phyloP scores from a whole-genome alignment of 2,888 invertebrate species.

The Amphipyra berbera region DNA sequence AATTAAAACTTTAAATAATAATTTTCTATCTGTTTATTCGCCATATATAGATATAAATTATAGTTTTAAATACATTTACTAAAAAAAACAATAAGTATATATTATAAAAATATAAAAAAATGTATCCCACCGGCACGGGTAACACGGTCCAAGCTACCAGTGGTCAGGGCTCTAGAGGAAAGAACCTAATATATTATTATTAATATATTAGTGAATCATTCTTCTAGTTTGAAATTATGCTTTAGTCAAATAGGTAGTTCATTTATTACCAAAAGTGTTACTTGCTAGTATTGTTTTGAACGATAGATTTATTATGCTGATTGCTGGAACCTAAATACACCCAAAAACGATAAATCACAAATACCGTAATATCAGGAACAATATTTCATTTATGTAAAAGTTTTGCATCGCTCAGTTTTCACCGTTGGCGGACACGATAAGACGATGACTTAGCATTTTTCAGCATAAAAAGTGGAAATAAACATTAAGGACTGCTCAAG shows the following conservation, averaged over 20 bases:
- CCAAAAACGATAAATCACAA: constrained; percentile 3
- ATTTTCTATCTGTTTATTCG: too few relatives aligned
- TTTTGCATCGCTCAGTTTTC: background rate
- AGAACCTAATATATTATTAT: background rate
- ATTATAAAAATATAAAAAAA: too few relatives aligned
- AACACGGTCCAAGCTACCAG: too few relatives aligned
- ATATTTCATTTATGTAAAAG: constrained; percentile 7
- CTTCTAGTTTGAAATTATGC: too few relatives aligned
- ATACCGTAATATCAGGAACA: constrained; percentile 13
- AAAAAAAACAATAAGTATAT: too few relatives aligned
- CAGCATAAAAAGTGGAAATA: background rate
- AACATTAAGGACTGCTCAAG: constrained; percentile 21
- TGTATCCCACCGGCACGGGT: too few relatives aligned
- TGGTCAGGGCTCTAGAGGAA: too few relatives aligned
- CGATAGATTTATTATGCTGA: background rate
- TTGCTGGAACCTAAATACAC: constrained; percentile 5
- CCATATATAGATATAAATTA: too few relatives aligned
- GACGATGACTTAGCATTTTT: constrained; percentile 2
- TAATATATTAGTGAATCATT: background rate
- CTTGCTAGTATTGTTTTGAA: background rate
- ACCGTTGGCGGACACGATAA: background rate
- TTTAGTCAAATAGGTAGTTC: background rate
- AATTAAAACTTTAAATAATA: background rate
- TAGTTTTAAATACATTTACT: too few relatives aligned
- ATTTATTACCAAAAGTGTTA: background rate